Evolutionary conservation across 2,113 vertebrate genomes (phyloP).

Genomic region (Chiloscyllium plagiosum): DNA sequence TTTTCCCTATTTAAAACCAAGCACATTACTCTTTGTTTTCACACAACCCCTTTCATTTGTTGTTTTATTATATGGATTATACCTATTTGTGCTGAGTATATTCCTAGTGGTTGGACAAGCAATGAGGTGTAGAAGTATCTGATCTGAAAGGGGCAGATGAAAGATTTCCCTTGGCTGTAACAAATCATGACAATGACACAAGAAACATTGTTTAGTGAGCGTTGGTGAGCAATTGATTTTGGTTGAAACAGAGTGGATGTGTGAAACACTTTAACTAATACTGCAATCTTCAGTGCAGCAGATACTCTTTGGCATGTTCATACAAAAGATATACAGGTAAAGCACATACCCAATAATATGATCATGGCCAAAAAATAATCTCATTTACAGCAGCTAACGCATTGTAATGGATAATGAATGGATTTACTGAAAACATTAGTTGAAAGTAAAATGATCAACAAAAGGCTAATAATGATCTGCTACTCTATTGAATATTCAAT

Average conservation of each 20-base stretch:
- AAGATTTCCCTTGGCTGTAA: not conserved
- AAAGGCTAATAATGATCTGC: constrained; percentile 2
- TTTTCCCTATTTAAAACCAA: constrained; percentile 65
- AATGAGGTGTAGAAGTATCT: constrained; percentile 51
- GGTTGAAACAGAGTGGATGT: not conserved
- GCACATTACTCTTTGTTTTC: constrained; percentile 52
- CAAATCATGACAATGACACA: not conserved
- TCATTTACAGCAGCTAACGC: no score
- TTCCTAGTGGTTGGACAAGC: constrained; percentile 49
- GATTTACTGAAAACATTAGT: not conserved
- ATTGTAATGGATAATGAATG: not conserved
- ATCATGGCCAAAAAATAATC: no score
- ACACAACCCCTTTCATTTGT: constrained; percentile 60
- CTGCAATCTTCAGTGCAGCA: no score
- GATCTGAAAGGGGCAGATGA: constrained; percentile 44
- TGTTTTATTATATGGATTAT: constrained; percentile 63
- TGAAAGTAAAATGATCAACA: not conserved
- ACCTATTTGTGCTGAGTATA: constrained; percentile 52
- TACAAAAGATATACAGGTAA: no score
- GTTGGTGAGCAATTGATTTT: not conserved
- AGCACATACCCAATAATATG: no score
- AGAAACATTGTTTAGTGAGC: not conserved
- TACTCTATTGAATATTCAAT: not conserved
- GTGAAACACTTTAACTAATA: not conserved
- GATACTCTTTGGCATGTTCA: no score